Conservation (phyloP, 2,113 vertebrate genomes). For the Laticauda laticaudata region DNA sequence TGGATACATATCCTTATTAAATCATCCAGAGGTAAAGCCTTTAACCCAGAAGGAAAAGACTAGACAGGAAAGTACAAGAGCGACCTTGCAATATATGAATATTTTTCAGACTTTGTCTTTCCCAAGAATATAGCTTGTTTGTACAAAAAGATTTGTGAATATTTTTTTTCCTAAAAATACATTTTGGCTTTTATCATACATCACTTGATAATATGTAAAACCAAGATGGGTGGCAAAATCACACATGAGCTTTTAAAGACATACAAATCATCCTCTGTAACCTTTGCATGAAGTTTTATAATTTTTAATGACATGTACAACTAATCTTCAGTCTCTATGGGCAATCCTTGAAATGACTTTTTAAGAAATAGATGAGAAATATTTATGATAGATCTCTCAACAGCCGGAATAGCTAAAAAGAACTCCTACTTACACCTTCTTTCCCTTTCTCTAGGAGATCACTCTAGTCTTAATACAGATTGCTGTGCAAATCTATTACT, state of each 20-base stretch:
- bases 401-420: not conserved
- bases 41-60: not conserved
- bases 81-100: constrained; percentile 32
- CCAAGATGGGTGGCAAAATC: not conserved
- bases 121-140: constrained; percentile 2
- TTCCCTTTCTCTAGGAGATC: not conserved
- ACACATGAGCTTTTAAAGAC: constrained; percentile 32
- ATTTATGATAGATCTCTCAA: not conserved
- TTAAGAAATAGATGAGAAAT: not conserved
- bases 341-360: not conserved
- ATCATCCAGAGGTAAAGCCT: not conserved
- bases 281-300: not conserved
- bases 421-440: not conserved
- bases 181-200: constrained; percentile 22
- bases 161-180: not conserved
- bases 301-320: constrained; percentile 1
- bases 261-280: constrained; percentile 41
- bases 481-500: not conserved
- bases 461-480: not conserved
- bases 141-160: not conserved
- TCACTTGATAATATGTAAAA: constrained; percentile 46
- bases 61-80: not conserved
- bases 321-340: constrained; percentile 8
- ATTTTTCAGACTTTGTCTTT: constrained; percentile 41
- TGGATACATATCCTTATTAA: not conserved